Evolutionary conservation across 2,797 vertebrate genomes (phyloP).

Genomic region (Tapera naevia): DNA sequence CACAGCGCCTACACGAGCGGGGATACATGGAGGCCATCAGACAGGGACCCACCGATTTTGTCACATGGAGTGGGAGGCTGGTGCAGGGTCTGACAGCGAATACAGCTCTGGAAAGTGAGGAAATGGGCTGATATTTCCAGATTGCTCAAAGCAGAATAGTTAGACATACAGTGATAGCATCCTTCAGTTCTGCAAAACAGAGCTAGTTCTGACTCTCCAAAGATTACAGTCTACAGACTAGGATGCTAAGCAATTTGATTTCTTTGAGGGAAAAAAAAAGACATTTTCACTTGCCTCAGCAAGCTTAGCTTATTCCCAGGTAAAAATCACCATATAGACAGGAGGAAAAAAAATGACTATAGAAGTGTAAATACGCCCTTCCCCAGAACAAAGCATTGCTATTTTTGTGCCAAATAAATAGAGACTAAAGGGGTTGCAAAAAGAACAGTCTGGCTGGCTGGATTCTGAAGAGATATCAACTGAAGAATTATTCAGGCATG

Average conservation of each 20-base stretch:
- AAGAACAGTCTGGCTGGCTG: not conserved
- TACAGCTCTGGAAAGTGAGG: not conserved
- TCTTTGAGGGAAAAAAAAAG: not conserved
- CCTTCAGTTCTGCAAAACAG: not conserved
- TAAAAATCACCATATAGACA: not conserved
- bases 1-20: rapidly evolving
- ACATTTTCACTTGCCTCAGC: not conserved
- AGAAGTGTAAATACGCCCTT: not conserved
- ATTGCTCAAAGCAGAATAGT: not conserved
- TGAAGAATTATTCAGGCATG: not conserved
- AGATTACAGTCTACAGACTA: not conserved
- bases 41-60: not conserved
- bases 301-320: not conserved
- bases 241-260: not conserved
- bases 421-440: not conserved
- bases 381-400: constrained; percentile 8
- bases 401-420: not conserved
- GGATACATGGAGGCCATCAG: not conserved
- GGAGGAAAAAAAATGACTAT: not conserved
- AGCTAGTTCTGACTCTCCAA: not conserved
- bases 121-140: not conserved
- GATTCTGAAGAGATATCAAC: not conserved
- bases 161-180: not conserved
- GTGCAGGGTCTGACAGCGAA: not conserved
- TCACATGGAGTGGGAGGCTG: not conserved